Evolutionary conservation across 2,888 invertebrate genomes (phyloP), one percentile per base, ranked within the genome.

Genomic region (Drosophila paramelanica): DNA sequence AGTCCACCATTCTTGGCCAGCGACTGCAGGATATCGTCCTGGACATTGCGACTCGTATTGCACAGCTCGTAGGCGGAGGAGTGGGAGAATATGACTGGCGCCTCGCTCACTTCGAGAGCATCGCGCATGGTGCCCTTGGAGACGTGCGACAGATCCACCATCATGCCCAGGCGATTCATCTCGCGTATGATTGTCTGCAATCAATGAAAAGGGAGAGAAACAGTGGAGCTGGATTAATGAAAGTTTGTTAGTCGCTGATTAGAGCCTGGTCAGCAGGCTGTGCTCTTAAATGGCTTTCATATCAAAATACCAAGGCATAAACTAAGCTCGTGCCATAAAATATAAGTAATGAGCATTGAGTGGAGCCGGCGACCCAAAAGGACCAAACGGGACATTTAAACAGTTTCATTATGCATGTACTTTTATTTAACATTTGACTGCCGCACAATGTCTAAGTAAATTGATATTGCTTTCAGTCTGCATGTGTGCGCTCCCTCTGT

Each of bases 101-200:
- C 96, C 88, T 95, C 95, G 36, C 96, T 95, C 67, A 95, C 95
- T 27, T 95, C 94, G 43, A 97, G 93, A 20, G 96, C 96, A 90
- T 96, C 96, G 50, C 95, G 94, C 97, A 97, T 97, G 27, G 97
- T 97, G 58, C 95, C 94, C 42, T 94, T 94, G 6, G 96, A 96
- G 56, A 97, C 96, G 92, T 97, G 96, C 7, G 96, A 96, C 79
- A 96, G 92, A 91, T 97, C 97, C 74, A 97, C 96, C 91, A 97
- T 94, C 96, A 97, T 97, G 27, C 97, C 97, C 68, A 97, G 93
- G 3, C 97, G 95, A 93, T 97, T 97, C 97, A 97, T 97, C 93
- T 97, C 97, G 86, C 95, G 95, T 73, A 97, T 95, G 83, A 97
- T 95, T 88, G 95, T 94, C 96, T 96, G 93, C 70, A 93, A 93